These are phyloP conservation scores for Xiphydria camelus DNA, from an alignment of 2,888 invertebrate species.

Conservation along the genomic window DNA sequence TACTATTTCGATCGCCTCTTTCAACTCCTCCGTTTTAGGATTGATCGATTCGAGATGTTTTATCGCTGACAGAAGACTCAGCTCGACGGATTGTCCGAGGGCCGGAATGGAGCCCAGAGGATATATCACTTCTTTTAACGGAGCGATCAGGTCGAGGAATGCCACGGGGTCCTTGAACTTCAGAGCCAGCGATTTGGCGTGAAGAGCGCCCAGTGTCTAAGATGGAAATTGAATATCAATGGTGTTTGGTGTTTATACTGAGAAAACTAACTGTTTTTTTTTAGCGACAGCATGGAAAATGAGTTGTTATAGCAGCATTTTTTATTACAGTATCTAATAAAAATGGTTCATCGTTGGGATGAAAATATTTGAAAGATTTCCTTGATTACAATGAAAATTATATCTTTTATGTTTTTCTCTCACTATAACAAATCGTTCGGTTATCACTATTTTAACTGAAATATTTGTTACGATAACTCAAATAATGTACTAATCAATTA, in stretches of 20 bases:
- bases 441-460: too few relatives aligned
- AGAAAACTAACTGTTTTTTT: neutral
- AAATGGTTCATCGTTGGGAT: too few relatives aligned
- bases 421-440: too few relatives aligned
- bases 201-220: conserved; percentile 38
- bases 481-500: too few relatives aligned
- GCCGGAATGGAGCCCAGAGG: conserved; percentile 23
- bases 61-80: conserved; percentile 21
- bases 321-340: too few relatives aligned
- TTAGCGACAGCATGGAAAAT: too few relatives aligned
- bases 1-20: conserved; percentile 19
- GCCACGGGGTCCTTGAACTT: conserved; percentile 24
- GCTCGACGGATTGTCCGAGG: conserved; percentile 25
- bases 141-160: conserved; percentile 28
- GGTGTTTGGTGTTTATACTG: neutral
- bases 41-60: conserved; percentile 24
- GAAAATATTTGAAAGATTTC: too few relatives aligned
- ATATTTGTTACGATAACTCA: too few relatives aligned
- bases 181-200: conserved; percentile 35
- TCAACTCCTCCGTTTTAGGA: conserved; percentile 18
- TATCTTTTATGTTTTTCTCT: too few relatives aligned
- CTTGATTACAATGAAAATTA: too few relatives aligned
- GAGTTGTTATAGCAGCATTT: too few relatives aligned
- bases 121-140: conserved; percentile 32
- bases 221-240: neutral